A percentile compares a stretch with the other conserved stretches of the same genome.
Conservation (phyloP, 2,888 invertebrate genomes). For the Tipula lateralis region DNA sequence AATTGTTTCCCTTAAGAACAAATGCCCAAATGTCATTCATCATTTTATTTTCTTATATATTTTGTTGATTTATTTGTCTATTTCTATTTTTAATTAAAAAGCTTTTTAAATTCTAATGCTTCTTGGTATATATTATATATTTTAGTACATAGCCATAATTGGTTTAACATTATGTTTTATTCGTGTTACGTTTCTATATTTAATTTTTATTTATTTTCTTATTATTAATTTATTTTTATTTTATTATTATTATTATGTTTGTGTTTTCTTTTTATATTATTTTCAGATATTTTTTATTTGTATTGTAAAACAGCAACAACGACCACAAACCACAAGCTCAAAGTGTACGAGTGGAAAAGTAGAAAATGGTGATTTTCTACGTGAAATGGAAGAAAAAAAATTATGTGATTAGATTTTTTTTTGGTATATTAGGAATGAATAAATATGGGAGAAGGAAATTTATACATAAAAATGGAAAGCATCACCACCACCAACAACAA, state of each 20-base stretch:
- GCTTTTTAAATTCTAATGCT: background rate
- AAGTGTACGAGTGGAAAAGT: background rate
- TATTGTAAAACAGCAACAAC: background rate
- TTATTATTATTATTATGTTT: background rate
- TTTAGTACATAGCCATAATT: no score
- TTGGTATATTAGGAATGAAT: background rate
- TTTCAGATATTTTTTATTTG: conserved; percentile 24
- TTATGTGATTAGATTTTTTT: background rate
- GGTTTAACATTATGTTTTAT: background rate
- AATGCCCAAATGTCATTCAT: no score
- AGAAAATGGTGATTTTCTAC: background rate
- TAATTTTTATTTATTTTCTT: background rate
- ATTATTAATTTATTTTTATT: background rate
- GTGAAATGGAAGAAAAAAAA: background rate
- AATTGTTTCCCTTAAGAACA: no score
- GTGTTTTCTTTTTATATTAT: background rate
- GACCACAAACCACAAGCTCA: background rate
- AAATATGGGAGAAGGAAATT: background rate
- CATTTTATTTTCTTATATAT: no score
- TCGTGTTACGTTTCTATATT: background rate
- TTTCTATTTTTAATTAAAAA: background rate
- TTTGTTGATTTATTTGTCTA: background rate
- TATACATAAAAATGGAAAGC: background rate
- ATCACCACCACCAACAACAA: background rate
- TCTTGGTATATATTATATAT: background rate